These are phyloP conservation scores for Astreopora myriophthalma DNA, from an alignment of 64 coral and sea anemone species.

Conservation along the genomic window DNA sequence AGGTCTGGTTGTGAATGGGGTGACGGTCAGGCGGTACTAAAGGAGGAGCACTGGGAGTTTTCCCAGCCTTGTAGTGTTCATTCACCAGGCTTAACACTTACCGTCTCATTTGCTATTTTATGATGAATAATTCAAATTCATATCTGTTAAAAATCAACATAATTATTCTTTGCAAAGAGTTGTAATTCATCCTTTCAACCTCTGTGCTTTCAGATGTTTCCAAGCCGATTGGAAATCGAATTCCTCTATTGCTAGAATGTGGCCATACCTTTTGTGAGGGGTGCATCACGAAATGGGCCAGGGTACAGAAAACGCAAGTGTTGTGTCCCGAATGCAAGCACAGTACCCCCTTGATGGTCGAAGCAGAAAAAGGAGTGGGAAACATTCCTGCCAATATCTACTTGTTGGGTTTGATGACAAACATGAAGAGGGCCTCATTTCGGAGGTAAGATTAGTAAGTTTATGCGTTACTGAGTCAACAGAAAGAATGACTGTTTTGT, in stretches of 20 bases:
- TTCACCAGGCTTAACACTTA: too few relatives aligned
- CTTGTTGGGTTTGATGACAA: conserved; percentile 57
- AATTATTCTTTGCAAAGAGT: too few relatives aligned
- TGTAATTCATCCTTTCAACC: neutral
- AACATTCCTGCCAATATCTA: conserved; percentile 71
- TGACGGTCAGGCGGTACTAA: too few relatives aligned
- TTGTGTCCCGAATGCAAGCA: conserved; percentile 69
- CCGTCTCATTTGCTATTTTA: too few relatives aligned
- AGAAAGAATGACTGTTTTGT: too few relatives aligned
- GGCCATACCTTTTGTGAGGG: conserved; percentile 85
- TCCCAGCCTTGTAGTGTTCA: too few relatives aligned
- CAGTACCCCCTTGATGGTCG: conserved; percentile 23
- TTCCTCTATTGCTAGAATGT: conserved; percentile 81
- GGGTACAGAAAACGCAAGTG: conserved; percentile 71
- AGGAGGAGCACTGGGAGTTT: too few relatives aligned
- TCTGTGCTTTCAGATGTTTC: neutral
- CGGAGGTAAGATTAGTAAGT: neutral
- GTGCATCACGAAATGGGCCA: conserved; percentile 75
- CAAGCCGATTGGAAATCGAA: conserved; percentile 44
- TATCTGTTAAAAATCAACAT: too few relatives aligned
- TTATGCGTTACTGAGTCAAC: too few relatives aligned
- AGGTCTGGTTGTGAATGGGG: too few relatives aligned
- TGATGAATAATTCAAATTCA: too few relatives aligned
- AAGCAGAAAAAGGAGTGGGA: conserved; percentile 59
- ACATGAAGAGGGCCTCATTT: conserved; percentile 8